Conservation (phyloP, 2,888 invertebrate species). For the Agonum fuliginosum region DNA sequence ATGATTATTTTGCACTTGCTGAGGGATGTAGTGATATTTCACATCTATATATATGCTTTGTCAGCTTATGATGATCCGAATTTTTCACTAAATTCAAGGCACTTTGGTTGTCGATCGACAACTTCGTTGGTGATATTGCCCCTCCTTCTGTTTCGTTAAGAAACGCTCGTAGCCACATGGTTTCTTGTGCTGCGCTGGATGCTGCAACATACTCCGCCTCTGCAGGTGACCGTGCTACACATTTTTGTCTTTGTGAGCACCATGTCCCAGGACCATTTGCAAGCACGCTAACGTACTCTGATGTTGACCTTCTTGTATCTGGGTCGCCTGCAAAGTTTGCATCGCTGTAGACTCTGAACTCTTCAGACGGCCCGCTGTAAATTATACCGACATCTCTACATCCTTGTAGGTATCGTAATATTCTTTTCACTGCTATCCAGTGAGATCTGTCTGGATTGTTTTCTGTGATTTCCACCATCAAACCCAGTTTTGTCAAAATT, state of each 20-base stretch:
- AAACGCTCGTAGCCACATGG: slow-evolving; percentile 61
- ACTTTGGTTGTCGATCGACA: slow-evolving; percentile 42
- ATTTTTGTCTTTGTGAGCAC: slow-evolving; percentile 64
- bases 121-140: background rate
- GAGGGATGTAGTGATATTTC: slow-evolving; percentile 27
- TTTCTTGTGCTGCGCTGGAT: slow-evolving; percentile 63
- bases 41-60: slow-evolving; percentile 38
- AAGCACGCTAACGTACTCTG: slow-evolving; percentile 62
- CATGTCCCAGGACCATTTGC: slow-evolving; percentile 64
- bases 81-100: slow-evolving; percentile 33
- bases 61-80: slow-evolving; percentile 8
- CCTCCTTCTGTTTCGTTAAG: background rate
- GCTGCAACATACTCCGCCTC: slow-evolving; percentile 66
- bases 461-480: background rate
- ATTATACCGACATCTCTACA: slow-evolving; percentile 56
- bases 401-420: slow-evolving; percentile 63
- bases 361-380: slow-evolving; percentile 27
- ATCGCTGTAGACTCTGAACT: slow-evolving; percentile 23
- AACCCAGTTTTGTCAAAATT: slow-evolving; percentile 24
- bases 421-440: slow-evolving; percentile 31
- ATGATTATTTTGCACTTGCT: background rate
- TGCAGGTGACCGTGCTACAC: slow-evolving; percentile 65
- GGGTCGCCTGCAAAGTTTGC: slow-evolving; percentile 44
- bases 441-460: slow-evolving; percentile 22
- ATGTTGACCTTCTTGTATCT: slow-evolving; percentile 32